Evolutionary conservation across 2,888 invertebrate species (phyloP), one percentile per base, ranked within the genome.

Genomic region (Mimumesa dahlbomi): DNA sequence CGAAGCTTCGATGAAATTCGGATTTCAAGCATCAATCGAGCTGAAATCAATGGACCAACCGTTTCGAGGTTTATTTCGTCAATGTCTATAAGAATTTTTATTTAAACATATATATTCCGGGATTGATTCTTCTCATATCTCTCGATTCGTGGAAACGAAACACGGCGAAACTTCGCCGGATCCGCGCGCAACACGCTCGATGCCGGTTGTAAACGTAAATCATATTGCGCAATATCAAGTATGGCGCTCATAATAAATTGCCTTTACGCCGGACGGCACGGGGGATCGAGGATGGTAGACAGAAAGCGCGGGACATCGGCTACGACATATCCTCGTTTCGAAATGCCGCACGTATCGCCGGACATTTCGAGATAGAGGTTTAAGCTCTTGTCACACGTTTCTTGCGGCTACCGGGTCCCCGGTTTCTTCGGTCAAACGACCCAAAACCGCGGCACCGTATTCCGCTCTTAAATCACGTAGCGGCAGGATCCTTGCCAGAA

Each of bases 351-450:
- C 63, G 65, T 46, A 61, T 68, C 67, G 56, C 53, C n/a, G 57
- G 56, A 61, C 66, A 52, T 64, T 69, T 25, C 52, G 16, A 66
- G 57, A 69, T 67, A 59, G 62, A 58, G 52, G 50, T 66, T 69
- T 56, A 62, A 74, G 59, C 65, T 43, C 71, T 73, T 63, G 68
- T 69, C 69, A 63, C 73, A 36, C 69, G 53, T 61, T 50, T 49
- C 54, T 52, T 21, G 43, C 57, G 48, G 53, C 52, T 14, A 21
- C 52, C 65, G 68, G 62, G n/a, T n/a, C n/a, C 57, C 42, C 16
- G 1, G n/a, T n/a, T n/a, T n/a, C n/a, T n/a, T n/a, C 56, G 54
- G 64, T 71, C 64, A n/a, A 67, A 68, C 38, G 36, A 13, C 14
- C 25, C 48, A n/a, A 31, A 42, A 14, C 50, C 14, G 48, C 40